phyloP scores from a whole-genome alignment of 1,140 invertebrate species.

The Carposina sasakii region DNA sequence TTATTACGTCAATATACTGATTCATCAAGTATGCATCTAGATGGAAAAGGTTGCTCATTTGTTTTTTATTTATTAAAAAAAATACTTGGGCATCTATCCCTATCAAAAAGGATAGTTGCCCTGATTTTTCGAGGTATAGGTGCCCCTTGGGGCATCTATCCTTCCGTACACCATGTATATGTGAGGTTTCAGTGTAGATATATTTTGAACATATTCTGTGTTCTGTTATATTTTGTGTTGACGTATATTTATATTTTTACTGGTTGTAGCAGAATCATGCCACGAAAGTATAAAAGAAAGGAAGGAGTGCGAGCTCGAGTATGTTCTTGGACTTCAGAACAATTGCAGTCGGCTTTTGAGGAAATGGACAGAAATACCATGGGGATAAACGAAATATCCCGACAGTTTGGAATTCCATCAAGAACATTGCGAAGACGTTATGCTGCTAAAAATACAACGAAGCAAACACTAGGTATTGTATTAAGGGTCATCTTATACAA shows the following conservation, averaged over 20 bases:
- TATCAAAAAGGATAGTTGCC: slow-evolving; percentile 20
- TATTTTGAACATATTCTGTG: slow-evolving; percentile 5
- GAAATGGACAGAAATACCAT: slow-evolving; percentile 24
- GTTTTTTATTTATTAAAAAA: slow-evolving; percentile 15
- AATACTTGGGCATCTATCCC: slow-evolving; percentile 17
- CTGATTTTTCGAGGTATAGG: slow-evolving; percentile 15
- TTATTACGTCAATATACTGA: no score
- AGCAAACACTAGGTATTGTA: slow-evolving; percentile 11
- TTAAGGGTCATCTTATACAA: no score
- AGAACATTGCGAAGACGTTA: slow-evolving; percentile 26
- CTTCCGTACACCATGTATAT: slow-evolving; percentile 8
- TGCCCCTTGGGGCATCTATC: slow-evolving; percentile 18
- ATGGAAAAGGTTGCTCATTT: no score
- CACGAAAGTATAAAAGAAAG: slow-evolving; percentile 24
- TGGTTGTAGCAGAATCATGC: slow-evolving; percentile 17
- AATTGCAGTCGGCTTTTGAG: slow-evolving; percentile 19
- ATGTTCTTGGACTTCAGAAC: slow-evolving; percentile 26
- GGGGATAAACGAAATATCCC: slow-evolving; percentile 30
- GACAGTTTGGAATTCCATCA: slow-evolving; percentile 26
- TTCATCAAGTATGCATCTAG: no score
- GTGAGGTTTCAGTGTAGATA: no score
- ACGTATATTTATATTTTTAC: no score
- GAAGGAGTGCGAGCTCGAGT: slow-evolving; percentile 21
- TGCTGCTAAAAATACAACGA: slow-evolving; percentile 20
- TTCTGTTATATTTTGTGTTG: no score